Evolutionary conservation across 2,113 vertebrate species (phyloP), one percentile per base, ranked within the genome.

Genomic region (Corythoichthys haematopterus): DNA sequence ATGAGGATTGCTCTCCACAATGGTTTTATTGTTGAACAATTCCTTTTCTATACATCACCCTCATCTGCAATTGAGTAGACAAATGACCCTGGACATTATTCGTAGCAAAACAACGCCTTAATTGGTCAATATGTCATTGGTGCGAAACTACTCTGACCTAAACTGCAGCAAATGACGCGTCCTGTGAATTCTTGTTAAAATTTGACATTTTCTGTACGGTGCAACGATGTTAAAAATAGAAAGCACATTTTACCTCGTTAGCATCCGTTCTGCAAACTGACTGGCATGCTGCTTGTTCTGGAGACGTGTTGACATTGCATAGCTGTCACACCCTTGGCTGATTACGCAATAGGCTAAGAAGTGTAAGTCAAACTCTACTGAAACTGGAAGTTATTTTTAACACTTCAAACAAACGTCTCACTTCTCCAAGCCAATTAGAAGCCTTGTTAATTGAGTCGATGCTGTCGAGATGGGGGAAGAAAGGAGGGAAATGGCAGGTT

Each of bases 321-420:
- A 56, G 69, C 66, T 80, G 77, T 72, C 77, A 74, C 14, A 65
- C 56, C 37, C 33, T 62, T 45, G 40, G 16, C 52, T 58, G 68
- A 66, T 75, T 71, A 65, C 66, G 59, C 50, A 72, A 64, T 16
- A n/a, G 65, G 40, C 52, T n/a, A 36, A 65, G 71, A 75, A 76
- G 71, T 46, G 40, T 61, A 72, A 80, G 81, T 35, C 60, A 0
- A 76, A 75, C 77, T 72, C 46, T 70, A 68, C 55, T 76, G 60
- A 63, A 70, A 50, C 63, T 50, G 57, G 35, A 77, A 51, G 60
- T 43, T 84, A 75, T 81, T 84, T 83, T 81, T 78, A 74, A 76
- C 73, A 55, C 60, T 56, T 56, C 66, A 46, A 82, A 75, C 74
- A 62, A 68, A 68, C 73, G 60, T 76, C 65, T 77, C 52, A 69